Evolutionary conservation across 2,888 invertebrate genomes (phyloP).

Genomic region (Mechanitis messenoides): DNA sequence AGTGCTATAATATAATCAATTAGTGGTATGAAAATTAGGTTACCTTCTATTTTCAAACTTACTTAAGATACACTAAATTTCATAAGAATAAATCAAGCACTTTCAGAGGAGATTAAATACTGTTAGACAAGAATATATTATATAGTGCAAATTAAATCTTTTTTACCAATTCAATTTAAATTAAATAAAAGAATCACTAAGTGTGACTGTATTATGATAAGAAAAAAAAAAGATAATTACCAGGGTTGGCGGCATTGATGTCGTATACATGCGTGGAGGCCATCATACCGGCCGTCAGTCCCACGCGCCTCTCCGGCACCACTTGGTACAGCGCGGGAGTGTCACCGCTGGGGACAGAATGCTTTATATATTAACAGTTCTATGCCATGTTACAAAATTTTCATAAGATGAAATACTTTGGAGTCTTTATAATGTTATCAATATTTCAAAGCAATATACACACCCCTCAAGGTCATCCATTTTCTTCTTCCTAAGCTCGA

Average conservation of each 20-base stretch:
- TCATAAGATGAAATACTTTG: too few species aligned
- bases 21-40: too few species aligned
- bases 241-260: slow-evolving; percentile 80
- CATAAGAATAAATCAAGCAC: too few species aligned
- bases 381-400: too few species aligned
- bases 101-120: not conserved
- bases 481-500: slow-evolving; percentile 97
- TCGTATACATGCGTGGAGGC: slow-evolving; percentile 99
- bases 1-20: too few species aligned
- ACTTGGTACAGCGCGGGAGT: slow-evolving; percentile 97
- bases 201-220: not conserved
- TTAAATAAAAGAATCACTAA: not conserved
- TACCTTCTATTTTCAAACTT: too few species aligned
- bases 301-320: slow-evolving; percentile 94
- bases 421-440: too few species aligned
- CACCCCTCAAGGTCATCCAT: slow-evolving; percentile 97
- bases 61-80: too few species aligned
- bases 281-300: slow-evolving; percentile 97
- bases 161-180: too few species aligned
- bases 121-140: too few species aligned
- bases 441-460: slow-evolving; percentile 30
- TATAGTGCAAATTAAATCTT: not conserved
- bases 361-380: slow-evolving; percentile 5
- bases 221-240: slow-evolving; percentile 32
- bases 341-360: slow-evolving; percentile 80